These are phyloP conservation scores for Heliornis fulica DNA, from an alignment of 2,113 vertebrate genomes.

Conservation along the genomic window DNA sequence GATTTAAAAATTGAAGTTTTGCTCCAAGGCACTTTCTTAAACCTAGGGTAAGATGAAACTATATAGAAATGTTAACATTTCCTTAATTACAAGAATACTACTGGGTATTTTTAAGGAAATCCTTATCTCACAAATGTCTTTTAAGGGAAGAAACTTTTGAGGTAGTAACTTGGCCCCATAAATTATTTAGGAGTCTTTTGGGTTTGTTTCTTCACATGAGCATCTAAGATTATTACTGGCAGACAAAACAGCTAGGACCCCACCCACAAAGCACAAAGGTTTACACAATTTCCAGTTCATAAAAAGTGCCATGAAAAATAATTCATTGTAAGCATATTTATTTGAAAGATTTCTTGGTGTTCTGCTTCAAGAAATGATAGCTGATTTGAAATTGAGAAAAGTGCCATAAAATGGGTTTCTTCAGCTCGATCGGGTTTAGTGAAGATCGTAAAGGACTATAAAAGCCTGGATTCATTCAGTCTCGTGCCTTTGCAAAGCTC, in stretches of 20 bases:
- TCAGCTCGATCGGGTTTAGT: constrained; percentile 45
- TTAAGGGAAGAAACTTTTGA: not conserved
- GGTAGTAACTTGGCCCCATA: not conserved
- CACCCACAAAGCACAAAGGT: not conserved
- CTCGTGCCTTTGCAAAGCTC: constrained; percentile 25
- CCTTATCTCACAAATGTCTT: not conserved
- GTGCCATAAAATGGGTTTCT: constrained; percentile 38
- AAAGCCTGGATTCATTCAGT: constrained; percentile 46
- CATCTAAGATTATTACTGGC: not conserved
- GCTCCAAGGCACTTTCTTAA: not conserved
- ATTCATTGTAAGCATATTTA: not conserved
- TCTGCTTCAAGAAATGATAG: not conserved
- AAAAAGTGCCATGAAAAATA: not conserved
- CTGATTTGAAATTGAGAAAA: constrained; percentile 23
- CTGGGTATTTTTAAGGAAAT: not conserved
- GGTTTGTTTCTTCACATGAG: not conserved
- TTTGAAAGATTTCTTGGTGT: constrained; percentile 16
- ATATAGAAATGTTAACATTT: not conserved
- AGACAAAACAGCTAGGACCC: not conserved
- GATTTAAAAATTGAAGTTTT: not conserved
- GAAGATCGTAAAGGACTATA: constrained; percentile 26
- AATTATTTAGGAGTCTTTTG: not conserved
- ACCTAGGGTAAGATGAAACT: not conserved
- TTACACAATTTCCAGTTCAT: not conserved
- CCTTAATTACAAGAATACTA: not conserved